Evolutionary conservation across 2,888 invertebrate species (phyloP).

Genomic region (Boloria euphrosyne): DNA sequence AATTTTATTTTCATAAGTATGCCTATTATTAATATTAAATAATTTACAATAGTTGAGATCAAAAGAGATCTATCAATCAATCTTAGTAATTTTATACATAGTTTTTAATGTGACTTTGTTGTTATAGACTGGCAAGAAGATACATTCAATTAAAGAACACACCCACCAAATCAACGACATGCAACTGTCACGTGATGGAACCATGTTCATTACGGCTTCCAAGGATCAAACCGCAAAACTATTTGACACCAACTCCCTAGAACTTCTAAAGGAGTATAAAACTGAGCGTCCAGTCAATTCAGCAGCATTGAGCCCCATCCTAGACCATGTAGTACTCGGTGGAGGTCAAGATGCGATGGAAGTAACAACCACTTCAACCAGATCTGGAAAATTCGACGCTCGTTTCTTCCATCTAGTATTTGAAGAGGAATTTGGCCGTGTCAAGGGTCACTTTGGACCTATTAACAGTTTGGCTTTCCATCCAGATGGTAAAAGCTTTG

Average conservation of each 20-base stretch:
- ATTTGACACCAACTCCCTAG: constrained; percentile 93
- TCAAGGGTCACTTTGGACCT: constrained; percentile 99
- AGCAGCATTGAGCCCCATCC: constrained; percentile 96
- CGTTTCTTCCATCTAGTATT: constrained; percentile 96
- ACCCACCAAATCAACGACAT: constrained; percentile 95
- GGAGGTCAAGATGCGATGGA: constrained; percentile 99
- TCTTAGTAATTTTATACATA: neutral
- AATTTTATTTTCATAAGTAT: too few relatives aligned
- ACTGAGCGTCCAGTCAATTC: constrained; percentile 99
- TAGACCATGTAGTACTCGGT: constrained; percentile 98
- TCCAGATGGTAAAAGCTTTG: constrained; percentile 98
- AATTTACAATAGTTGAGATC: too few relatives aligned
- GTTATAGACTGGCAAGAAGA: constrained; percentile 89
- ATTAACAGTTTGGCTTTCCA: constrained; percentile 99
- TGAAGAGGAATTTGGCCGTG: constrained; percentile 97
- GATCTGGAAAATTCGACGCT: constrained; percentile 98
- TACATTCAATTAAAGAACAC: constrained; percentile 91
- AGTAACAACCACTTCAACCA: constrained; percentile 96
- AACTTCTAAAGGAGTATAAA: constrained; percentile 96
- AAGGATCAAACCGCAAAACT: constrained; percentile 98
- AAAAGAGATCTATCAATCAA: too few relatives aligned
- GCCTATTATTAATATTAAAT: too few relatives aligned
- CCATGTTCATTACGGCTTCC: constrained; percentile 98
- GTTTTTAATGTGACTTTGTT: neutral
- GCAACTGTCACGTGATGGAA: constrained; percentile 95